These are phyloP conservation scores for Eurypyga helias DNA, from an alignment of 2,113 vertebrate genomes.

Conservation along the genomic window DNA sequence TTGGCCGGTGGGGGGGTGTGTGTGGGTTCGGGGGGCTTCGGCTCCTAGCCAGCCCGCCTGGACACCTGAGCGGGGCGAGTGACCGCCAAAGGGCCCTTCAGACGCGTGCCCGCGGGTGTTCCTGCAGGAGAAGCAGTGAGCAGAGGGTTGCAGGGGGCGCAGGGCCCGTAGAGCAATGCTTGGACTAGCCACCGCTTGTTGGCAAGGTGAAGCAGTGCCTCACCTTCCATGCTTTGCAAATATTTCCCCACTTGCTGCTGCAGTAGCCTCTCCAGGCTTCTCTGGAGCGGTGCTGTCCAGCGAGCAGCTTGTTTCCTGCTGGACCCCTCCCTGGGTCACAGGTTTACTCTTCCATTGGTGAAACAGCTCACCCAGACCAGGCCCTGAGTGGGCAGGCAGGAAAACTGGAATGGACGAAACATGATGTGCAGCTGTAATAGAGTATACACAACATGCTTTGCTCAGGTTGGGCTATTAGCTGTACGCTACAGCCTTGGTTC, in stretches of 20 bases:
- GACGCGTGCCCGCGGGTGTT: background rate
- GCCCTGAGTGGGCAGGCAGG: background rate
- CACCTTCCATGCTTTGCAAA: accelerated
- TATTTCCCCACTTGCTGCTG: accelerated
- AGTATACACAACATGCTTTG: accelerated
- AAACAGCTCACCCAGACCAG: background rate
- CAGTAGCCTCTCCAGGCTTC: background rate
- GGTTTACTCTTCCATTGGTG: background rate
- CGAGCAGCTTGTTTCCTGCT: too few species aligned
- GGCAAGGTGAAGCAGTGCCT: accelerated
- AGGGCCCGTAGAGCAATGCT: accelerated
- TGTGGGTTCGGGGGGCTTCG: too few species aligned
- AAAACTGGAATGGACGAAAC: accelerated
- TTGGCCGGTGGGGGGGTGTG: background rate
- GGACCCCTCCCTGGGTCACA: accelerated
- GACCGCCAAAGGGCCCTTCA: background rate
- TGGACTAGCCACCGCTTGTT: accelerated
- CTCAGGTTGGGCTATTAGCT: accelerated
- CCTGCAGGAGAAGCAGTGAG: background rate
- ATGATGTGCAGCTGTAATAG: accelerated
- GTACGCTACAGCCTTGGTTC: accelerated
- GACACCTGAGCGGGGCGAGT: background rate
- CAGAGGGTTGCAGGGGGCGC: accelerated
- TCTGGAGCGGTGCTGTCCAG: background rate
- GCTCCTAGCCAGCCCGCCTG: background rate